phyloP scores from a whole-genome alignment of 2,113 vertebrate genomes.

The Sitta europaea region DNA sequence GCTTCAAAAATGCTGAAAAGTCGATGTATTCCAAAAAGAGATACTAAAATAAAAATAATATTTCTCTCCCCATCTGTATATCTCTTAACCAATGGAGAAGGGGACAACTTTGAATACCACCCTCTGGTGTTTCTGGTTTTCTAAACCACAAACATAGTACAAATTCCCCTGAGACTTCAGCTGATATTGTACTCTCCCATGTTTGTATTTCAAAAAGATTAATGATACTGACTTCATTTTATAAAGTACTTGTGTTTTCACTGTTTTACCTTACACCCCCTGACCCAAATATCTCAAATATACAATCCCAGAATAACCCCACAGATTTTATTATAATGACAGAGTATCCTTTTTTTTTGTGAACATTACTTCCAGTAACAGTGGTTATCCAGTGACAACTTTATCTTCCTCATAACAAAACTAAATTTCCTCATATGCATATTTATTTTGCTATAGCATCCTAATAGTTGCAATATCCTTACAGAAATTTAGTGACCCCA shows the following conservation, averaged over 20 bases:
- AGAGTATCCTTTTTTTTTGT: not conserved
- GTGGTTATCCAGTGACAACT: not conserved
- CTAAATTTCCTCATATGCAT: not conserved
- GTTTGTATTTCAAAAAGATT: not conserved
- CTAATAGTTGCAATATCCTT: not conserved
- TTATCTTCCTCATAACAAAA: not conserved
- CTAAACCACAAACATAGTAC: not conserved
- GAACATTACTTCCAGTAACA: not conserved
- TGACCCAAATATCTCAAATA: not conserved
- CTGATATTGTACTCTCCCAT: fast-evolving
- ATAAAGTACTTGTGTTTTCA: not conserved
- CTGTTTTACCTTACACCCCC: not conserved
- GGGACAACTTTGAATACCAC: fast-evolving
- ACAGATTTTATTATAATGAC: not conserved
- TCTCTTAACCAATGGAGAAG: not conserved
- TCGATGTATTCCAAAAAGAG: not conserved
- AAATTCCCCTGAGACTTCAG: not conserved
- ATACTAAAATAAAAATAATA: not conserved
- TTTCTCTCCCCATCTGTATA: not conserved
- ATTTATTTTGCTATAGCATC: not conserved
- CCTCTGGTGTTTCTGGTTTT: not conserved
- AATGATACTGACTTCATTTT: not conserved
- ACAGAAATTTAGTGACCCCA: not conserved
- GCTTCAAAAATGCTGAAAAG: not conserved
- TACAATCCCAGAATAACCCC: not conserved